Percentiles rank a stretch among this genome's conserved stretches.
These are phyloP conservation scores for Aporophyla nigra DNA, from an alignment of 2,888 invertebrate genomes.

Conservation along the genomic window DNA sequence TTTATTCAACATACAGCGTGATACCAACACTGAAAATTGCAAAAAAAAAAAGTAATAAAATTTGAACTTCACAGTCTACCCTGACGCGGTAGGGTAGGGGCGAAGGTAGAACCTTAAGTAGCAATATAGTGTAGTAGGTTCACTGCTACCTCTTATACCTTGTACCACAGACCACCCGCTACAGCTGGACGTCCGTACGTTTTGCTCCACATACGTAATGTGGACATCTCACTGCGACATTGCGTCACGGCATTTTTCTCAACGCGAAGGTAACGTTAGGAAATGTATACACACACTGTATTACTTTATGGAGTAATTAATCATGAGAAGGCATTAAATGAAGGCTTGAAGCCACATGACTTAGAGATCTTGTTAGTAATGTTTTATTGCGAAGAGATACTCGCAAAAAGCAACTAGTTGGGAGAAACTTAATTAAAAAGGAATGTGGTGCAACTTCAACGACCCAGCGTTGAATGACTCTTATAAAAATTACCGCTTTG, in stretches of 20 bases:
- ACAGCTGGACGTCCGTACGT: constrained; percentile 70
- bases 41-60: too few relatives aligned
- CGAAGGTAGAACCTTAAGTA: too few relatives aligned
- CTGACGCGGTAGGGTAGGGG: too few relatives aligned
- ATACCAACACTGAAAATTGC: too few relatives aligned
- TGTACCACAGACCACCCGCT: constrained; percentile 36
- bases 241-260: constrained; percentile 76
- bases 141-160: constrained; percentile 10
- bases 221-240: constrained; percentile 78
- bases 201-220: constrained; percentile 86
- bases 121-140: too few relatives aligned
- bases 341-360: constrained; percentile 23
- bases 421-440: neutral
- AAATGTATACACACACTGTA: constrained; percentile 65
- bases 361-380: constrained; percentile 8
- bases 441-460: neutral
- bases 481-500: too few relatives aligned
- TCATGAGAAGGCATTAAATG: constrained; percentile 44
- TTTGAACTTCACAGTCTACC: too few relatives aligned
- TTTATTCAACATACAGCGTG: too few relatives aligned
- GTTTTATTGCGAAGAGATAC: constrained; percentile 20
- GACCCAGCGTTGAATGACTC: neutral
- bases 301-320: constrained; percentile 58
- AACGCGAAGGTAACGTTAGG: constrained; percentile 75
- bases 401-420: neutral